phyloP scores from a whole-genome alignment of 2,113 vertebrate genomes.

The Gobio gobio region DNA sequence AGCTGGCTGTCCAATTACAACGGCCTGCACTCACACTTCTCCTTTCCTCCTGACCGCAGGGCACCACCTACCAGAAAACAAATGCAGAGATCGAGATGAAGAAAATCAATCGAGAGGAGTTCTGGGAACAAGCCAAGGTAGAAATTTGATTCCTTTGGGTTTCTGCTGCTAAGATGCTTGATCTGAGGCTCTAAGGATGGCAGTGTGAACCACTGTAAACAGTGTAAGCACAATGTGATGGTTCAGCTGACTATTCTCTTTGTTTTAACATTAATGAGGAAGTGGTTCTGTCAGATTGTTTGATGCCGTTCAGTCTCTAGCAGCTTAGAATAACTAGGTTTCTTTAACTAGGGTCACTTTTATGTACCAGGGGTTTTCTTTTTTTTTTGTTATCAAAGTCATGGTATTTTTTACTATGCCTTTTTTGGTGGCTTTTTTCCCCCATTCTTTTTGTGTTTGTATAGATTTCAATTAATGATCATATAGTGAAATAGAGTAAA shows the following conservation, averaged over 20 bases:
- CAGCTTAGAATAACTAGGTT: not conserved
- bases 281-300: conserved; percentile 2
- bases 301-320: not conserved
- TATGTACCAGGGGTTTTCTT: not conserved
- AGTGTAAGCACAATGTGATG: not conserved
- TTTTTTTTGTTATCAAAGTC: not conserved
- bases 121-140: conserved; percentile 98
- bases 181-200: not conserved
- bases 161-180: not conserved
- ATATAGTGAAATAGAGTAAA: not conserved
- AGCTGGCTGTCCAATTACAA: conserved; percentile 22
- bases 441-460: too few species aligned
- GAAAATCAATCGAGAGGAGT: conserved; percentile 95
- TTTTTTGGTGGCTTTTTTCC: too few species aligned
- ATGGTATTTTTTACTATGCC: not conserved
- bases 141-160: conserved; percentile 18
- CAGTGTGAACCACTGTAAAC: not conserved
- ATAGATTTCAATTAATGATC: not conserved
- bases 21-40: conserved; percentile 5
- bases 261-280: conserved; percentile 14
- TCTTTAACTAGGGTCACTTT: too few species aligned
- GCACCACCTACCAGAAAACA: conserved; percentile 94
- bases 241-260: conserved; percentile 1
- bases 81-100: conserved; percentile 98
- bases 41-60: conserved; percentile 73